Evolutionary conservation across 2,888 invertebrate species (phyloP).

Genomic region (Papilio gigon): DNA sequence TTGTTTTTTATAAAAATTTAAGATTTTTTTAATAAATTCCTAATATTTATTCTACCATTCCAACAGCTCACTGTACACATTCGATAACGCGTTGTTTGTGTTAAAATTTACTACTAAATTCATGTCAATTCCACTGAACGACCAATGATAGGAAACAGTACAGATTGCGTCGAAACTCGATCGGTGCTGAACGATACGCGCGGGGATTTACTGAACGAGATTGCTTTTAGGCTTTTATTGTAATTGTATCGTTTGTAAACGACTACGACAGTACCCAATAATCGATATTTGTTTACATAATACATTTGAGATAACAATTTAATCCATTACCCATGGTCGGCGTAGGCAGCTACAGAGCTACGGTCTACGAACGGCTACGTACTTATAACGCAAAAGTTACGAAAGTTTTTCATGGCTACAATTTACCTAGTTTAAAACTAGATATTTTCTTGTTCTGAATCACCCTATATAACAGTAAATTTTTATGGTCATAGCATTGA

Average conservation of each 20-base stretch:
- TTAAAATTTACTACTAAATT: background rate
- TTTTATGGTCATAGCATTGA: slow-evolving; percentile 1
- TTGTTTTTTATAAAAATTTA: no score
- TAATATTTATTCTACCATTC: no score
- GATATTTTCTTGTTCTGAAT: slow-evolving; percentile 3
- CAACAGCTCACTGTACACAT: no score
- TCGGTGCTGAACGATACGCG: background rate
- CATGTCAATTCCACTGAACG: slow-evolving; percentile 1
- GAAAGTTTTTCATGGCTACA: background rate
- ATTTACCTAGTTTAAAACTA: background rate
- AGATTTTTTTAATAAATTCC: no score
- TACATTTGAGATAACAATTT: background rate
- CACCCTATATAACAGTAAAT: background rate
- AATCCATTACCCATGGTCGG: background rate
- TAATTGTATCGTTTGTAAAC: background rate
- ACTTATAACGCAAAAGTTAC: background rate
- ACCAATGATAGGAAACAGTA: background rate
- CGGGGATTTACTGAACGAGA: background rate
- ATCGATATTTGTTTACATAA: background rate
- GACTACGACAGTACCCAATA: background rate
- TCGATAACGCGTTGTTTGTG: background rate
- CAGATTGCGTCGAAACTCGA: slow-evolving; percentile 12
- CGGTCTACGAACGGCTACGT: background rate
- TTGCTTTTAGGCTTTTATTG: slow-evolving; percentile 5
- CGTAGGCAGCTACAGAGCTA: background rate